Evolutionary conservation across 2,113 vertebrate species (phyloP).

Genomic region (Mormoops blainvillei): DNA sequence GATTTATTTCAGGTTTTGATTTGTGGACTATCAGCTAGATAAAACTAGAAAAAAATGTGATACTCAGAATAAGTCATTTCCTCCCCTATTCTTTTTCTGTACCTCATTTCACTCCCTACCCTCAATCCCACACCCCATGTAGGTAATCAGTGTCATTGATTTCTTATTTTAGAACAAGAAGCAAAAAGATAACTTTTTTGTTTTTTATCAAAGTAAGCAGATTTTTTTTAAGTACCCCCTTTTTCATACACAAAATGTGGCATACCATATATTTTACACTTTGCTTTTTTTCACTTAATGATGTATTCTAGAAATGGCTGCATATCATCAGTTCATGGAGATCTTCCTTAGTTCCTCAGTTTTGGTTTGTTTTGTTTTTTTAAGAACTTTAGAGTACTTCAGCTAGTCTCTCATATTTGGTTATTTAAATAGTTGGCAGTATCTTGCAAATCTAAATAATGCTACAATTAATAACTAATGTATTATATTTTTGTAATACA

Average conservation of each 20-base stretch:
- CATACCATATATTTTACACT: not conserved
- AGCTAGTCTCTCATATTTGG: not conserved
- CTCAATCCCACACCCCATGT: not conserved
- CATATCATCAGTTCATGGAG: not conserved
- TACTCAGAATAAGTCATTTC: not conserved
- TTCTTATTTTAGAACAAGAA: too few species aligned
- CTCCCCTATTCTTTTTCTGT: not conserved
- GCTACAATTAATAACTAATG: not conserved
- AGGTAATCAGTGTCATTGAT: not conserved
- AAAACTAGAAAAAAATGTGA: not conserved
- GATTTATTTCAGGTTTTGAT: not conserved
- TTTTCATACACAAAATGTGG: not conserved
- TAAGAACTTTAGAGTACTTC: not conserved
- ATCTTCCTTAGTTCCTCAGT: not conserved
- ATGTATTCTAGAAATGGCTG: not conserved
- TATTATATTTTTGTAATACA: not conserved
- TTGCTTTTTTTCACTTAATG: not conserved
- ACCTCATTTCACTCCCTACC: not conserved
- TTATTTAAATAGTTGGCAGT: not conserved
- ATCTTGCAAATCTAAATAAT: not conserved
- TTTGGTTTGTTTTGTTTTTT: not conserved
- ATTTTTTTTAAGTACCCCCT: not conserved
- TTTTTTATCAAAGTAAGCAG: not conserved
- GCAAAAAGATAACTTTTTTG: not conserved
- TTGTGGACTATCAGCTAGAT: not conserved